These are phyloP conservation scores for Eciton burchellii DNA, from an alignment of 1,140 invertebrate species.

Conservation along the genomic window DNA sequence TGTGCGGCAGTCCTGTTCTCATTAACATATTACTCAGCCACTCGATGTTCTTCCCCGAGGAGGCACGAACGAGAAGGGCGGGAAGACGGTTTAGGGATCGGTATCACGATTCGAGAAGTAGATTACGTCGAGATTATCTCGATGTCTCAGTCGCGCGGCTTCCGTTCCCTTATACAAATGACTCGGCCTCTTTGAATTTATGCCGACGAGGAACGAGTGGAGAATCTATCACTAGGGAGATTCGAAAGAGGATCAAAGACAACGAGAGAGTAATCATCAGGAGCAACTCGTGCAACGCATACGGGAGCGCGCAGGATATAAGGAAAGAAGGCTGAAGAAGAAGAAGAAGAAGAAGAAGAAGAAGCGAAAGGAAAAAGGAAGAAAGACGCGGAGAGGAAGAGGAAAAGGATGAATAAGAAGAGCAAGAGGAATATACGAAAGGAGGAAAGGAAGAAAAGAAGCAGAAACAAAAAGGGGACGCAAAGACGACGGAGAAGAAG, in stretches of 20 bases:
- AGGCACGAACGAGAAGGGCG: not conserved
- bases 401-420: constrained; percentile 8
- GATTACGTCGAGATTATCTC: constrained; percentile 74
- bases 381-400: constrained; percentile 4
- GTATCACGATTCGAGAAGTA: constrained; percentile 64
- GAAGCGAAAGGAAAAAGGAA: not conserved
- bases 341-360: no score
- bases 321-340: not conserved
- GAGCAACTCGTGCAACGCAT: not conserved
- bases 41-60: constrained; percentile 51
- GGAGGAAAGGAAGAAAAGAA: constrained; percentile 25
- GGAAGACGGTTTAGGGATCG: constrained; percentile 61
- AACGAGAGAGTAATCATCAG: not conserved
- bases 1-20: constrained; percentile 67
- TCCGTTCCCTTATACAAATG: constrained; percentile 67
- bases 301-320: not conserved
- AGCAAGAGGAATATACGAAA: constrained; percentile 11
- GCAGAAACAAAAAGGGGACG: not conserved
- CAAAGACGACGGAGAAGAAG: constrained; percentile 10
- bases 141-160: constrained; percentile 69
- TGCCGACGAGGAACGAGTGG: constrained; percentile 49
- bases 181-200: constrained; percentile 61
- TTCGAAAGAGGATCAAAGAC: constrained; percentile 15
- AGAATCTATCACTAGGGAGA: no score
- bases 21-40: constrained; percentile 77